Evolutionary conservation across 2,797 vertebrate species (phyloP).

Genomic region (Enoplosus armatus): DNA sequence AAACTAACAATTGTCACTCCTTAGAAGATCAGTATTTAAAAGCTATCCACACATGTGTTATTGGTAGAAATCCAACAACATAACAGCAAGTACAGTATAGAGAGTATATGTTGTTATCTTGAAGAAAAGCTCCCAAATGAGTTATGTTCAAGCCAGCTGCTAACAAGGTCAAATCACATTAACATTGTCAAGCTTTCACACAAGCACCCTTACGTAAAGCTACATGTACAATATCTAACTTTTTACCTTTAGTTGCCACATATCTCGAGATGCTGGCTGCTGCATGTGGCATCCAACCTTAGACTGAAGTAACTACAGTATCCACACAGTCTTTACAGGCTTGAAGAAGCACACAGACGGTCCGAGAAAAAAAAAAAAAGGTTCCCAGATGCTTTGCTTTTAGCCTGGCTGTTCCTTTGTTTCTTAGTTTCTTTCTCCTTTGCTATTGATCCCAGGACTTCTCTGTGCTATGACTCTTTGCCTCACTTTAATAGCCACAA

Average conservation of each 20-base stretch:
- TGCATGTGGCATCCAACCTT: not conserved
- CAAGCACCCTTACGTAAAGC: not conserved
- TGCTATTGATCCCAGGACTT: slow-evolving; percentile 25
- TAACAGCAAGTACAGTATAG: not conserved
- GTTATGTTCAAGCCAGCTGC: not conserved
- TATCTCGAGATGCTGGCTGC: not conserved
- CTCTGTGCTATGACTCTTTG: slow-evolving; percentile 17
- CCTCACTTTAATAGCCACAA: slow-evolving; percentile 18
- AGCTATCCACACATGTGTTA: not conserved
- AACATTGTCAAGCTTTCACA: not conserved
- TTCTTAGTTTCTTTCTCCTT: not conserved
- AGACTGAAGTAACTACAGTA: not conserved
- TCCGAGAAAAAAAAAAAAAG: slow-evolving; percentile 8
- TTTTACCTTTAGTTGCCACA: not conserved
- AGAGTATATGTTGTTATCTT: not conserved
- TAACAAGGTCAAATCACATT: not conserved
- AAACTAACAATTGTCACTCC: not conserved
- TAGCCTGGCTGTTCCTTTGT: slow-evolving; percentile 3
- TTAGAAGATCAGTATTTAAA: not conserved
- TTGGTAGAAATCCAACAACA: not conserved
- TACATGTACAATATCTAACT: not conserved
- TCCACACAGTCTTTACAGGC: slow-evolving; percentile 7
- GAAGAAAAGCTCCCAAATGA: too few species aligned
- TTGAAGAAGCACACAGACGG: not conserved
- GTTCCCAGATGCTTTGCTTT: slow-evolving; percentile 19